A percentile compares a stretch with the other conserved stretches of the same genome.
Evolutionary conservation across 2,797 vertebrate species (phyloP).

Genomic region (Helostoma temminkii): DNA sequence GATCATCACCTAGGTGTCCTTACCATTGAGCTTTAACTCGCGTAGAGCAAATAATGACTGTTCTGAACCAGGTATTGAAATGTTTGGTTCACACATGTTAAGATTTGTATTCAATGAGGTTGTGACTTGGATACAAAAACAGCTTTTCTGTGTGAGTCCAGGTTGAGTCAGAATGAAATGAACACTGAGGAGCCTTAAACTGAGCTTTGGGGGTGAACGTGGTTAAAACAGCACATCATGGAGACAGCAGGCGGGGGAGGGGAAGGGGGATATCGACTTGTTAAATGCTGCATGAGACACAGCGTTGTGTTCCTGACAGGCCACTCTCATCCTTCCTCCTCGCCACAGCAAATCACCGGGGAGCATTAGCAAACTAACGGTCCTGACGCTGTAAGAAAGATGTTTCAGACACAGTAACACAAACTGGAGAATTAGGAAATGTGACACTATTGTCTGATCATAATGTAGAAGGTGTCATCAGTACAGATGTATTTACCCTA

Average conservation of each 20-base stretch:
- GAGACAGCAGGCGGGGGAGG: not conserved
- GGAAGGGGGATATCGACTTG: constrained; percentile 49
- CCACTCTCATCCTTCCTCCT: constrained; percentile 30
- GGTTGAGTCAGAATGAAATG: not conserved
- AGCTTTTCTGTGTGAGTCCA: not conserved
- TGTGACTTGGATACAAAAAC: not conserved
- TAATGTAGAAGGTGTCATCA: not conserved
- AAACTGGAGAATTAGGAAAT: not conserved
- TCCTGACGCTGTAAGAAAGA: constrained; percentile 16
- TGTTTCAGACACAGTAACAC: constrained; percentile 3
- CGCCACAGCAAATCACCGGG: constrained; percentile 21
- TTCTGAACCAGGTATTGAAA: not conserved
- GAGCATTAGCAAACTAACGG: constrained; percentile 44
- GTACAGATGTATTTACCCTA: not conserved
- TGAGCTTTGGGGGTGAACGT: constrained; percentile 1
- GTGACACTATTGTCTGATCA: not conserved
- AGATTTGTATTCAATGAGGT: not conserved
- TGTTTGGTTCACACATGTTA: not conserved
- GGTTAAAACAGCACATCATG: constrained; percentile 26
- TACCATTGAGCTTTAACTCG: constrained; percentile 45
- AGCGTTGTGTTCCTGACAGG: constrained; percentile 33
- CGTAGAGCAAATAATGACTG: not conserved
- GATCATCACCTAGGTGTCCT: constrained; percentile 61
- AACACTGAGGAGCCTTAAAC: constrained; percentile 38
- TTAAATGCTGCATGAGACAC: constrained; percentile 74